Conservation (phyloP, 2,797 vertebrate species). For the Phyllotis vaccarum region DNA sequence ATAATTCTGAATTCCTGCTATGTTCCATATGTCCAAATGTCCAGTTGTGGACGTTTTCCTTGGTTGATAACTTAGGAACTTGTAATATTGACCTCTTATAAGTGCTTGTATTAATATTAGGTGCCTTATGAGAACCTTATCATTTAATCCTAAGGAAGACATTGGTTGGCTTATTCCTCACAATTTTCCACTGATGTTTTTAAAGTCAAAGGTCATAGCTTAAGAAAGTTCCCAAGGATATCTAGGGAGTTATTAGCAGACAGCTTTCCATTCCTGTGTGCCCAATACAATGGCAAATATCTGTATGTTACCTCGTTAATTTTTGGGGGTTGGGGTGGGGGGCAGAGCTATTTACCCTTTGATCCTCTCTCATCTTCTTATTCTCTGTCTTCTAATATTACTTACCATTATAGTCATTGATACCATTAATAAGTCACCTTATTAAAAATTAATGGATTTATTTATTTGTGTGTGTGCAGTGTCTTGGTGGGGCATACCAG, state of each 20-base stretch:
- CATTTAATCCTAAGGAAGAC: constrained; percentile 2
- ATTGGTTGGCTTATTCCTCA: background rate
- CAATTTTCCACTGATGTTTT: background rate
- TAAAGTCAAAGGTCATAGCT: background rate
- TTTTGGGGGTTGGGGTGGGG: background rate
- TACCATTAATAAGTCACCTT: too few relatives aligned
- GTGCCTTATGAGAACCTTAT: background rate
- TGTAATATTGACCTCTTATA: background rate
- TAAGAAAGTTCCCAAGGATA: background rate
- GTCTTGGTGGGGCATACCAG: background rate
- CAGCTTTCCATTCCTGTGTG: background rate
- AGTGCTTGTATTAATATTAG: background rate
- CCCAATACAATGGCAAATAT: background rate
- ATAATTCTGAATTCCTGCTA: background rate
- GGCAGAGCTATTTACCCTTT: background rate
- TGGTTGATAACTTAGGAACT: background rate
- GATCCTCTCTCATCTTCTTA: background rate
- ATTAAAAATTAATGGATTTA: background rate
- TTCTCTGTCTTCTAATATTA: background rate
- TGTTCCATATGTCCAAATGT: too few relatives aligned
- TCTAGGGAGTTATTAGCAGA: background rate
- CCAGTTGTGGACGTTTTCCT: background rate
- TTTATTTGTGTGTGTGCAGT: background rate
- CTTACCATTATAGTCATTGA: background rate
- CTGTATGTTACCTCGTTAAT: background rate